Evolutionary conservation across 2,888 invertebrate genomes (phyloP).

Genomic region (Lithophane leautieri): DNA sequence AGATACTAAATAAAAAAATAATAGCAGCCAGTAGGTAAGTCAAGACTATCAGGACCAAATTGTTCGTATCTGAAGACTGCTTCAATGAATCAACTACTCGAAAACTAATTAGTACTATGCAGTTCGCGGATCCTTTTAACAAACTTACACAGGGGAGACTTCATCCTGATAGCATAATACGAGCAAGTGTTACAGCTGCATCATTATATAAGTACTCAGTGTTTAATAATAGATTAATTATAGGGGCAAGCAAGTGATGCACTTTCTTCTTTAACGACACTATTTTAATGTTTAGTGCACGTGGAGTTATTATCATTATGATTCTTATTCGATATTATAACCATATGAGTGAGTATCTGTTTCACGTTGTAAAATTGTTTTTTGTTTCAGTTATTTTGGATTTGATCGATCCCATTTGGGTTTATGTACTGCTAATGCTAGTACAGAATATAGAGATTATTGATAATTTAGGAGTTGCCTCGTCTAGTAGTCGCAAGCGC

Average conservation of each 20-base stretch:
- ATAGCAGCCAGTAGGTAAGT: background rate
- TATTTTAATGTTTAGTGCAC: conserved; percentile 10
- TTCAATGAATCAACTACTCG: conserved; percentile 2
- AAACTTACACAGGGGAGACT: background rate
- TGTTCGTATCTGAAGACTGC: background rate
- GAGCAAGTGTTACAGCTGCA: conserved; percentile 23
- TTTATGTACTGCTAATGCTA: background rate
- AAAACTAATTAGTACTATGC: conserved; percentile 3
- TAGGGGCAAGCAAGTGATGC: conserved; percentile 27
- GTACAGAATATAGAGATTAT: background rate
- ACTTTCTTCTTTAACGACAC: conserved; percentile 11
- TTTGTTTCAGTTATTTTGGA: too few relatives aligned
- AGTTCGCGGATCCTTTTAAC: conserved; percentile 1
- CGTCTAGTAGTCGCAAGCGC: too few relatives aligned
- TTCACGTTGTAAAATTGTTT: too few relatives aligned
- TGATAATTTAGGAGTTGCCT: background rate
- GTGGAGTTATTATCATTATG: conserved; percentile 2
- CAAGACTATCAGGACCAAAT: background rate
- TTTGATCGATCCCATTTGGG: background rate
- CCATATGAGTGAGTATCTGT: conserved; percentile 3
- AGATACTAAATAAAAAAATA: background rate
- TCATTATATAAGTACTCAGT: conserved; percentile 2
- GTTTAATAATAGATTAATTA: conserved; percentile 37
- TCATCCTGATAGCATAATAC: background rate
- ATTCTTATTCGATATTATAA: background rate